Conservation (phyloP, 2,797 vertebrate species). For the Smutsia temminckii region DNA sequence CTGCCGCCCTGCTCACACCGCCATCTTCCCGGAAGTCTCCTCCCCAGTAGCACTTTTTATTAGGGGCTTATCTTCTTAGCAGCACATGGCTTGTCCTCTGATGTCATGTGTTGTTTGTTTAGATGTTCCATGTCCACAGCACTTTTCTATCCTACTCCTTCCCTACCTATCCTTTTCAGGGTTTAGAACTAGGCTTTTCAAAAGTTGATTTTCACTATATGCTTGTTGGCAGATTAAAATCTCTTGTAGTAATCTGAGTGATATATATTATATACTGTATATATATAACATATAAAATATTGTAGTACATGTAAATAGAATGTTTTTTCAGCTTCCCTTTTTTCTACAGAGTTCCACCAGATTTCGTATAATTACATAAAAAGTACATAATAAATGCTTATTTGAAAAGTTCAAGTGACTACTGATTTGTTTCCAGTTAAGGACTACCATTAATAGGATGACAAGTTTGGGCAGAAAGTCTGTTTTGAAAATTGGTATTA, state of each 20-base stretch:
- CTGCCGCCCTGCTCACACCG: too few species aligned
- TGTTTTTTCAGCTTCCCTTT: not conserved
- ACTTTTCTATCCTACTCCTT: not conserved
- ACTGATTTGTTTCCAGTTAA: not conserved
- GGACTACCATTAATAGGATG: not conserved
- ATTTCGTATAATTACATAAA: not conserved
- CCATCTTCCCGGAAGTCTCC: too few species aligned
- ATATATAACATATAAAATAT: too few species aligned
- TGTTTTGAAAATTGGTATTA: not conserved
- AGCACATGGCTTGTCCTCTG: not conserved
- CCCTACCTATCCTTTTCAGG: not conserved
- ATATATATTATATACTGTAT: too few species aligned
- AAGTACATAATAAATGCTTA: not conserved
- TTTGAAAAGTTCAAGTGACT: not conserved
- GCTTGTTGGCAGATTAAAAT: not conserved
- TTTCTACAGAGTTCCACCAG: not conserved
- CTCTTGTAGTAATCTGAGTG: not conserved
- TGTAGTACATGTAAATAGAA: not conserved
- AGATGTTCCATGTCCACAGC: not conserved
- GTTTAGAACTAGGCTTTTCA: not conserved
- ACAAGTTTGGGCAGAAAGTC: not conserved
- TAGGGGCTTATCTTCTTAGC: not conserved
- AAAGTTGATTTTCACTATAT: not conserved
- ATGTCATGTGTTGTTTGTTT: not conserved
- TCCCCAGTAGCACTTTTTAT: not conserved